Conservation (phyloP, 2,888 invertebrate species). For the Matsumyia berberina region DNA sequence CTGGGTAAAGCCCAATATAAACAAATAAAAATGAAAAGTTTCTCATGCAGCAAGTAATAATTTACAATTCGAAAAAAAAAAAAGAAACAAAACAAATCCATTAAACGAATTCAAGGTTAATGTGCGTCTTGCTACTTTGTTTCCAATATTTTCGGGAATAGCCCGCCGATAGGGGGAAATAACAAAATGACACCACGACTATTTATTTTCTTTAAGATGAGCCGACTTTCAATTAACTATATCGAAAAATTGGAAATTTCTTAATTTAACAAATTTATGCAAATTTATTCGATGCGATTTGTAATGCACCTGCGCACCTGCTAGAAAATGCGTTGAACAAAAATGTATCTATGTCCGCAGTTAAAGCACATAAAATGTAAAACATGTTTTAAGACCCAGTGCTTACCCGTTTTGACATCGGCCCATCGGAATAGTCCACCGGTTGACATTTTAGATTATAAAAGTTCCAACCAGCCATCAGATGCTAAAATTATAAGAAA, state of each 20-base stretch:
- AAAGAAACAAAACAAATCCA: background rate
- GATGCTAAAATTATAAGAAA: slow-evolving; percentile 86
- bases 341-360: too few species aligned
- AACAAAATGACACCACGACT: background rate
- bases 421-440: slow-evolving; percentile 95
- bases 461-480: slow-evolving; percentile 96
- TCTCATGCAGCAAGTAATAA: slow-evolving; percentile 53
- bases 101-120: slow-evolving; percentile 41
- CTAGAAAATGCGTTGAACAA: too few species aligned
- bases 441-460: slow-evolving; percentile 97
- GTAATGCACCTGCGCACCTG: background rate
- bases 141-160: background rate
- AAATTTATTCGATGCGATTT: slow-evolving; percentile 7
- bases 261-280: background rate
- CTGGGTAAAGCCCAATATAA: background rate
- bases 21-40: slow-evolving; percentile 25
- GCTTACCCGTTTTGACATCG: slow-evolving; percentile 93
- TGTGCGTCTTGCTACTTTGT: background rate
- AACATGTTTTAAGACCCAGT: background rate
- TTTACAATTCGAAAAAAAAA: slow-evolving; percentile 21
- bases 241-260: background rate
- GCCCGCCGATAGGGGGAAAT: background rate
- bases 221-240: background rate
- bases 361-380: too few species aligned
- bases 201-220: background rate